These are phyloP conservation scores for Neocrepidodera transversa DNA, from an alignment of 2,888 invertebrate species.

Conservation along the genomic window DNA sequence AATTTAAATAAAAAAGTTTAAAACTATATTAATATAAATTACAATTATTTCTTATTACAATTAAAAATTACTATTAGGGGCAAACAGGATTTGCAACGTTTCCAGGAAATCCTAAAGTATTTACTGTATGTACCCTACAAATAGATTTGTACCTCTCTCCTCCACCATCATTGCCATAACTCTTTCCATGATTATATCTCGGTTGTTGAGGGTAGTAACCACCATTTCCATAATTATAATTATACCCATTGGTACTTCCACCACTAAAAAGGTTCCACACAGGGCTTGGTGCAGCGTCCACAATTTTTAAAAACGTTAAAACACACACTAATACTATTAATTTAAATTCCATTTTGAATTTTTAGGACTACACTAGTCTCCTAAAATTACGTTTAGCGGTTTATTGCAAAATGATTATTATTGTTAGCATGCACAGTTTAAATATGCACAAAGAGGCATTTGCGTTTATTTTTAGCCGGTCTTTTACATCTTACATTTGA, in stretches of 20 bases:
- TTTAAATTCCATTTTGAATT: not conserved
- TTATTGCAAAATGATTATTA: not conserved
- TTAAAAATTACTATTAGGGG: too few relatives aligned
- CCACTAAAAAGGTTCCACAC: not conserved
- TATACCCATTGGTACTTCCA: not conserved
- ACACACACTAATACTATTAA: not conserved
- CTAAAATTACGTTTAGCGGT: not conserved
- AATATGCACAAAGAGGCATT: not conserved
- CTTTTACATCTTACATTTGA: not conserved
- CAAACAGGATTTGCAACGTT: constrained; percentile 47
- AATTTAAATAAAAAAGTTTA: too few relatives aligned
- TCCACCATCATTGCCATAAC: not conserved
- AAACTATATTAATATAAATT: too few relatives aligned
- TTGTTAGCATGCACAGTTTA: not conserved
- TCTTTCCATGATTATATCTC: not conserved
- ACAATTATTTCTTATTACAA: too few relatives aligned
- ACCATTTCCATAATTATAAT: not conserved
- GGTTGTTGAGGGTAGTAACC: not conserved
- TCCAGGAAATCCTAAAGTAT: constrained; percentile 67
- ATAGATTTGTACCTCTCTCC: constrained; percentile 72
- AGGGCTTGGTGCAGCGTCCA: not conserved
- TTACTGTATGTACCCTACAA: constrained; percentile 71
- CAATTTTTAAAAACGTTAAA: not conserved
- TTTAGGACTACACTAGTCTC: not conserved
- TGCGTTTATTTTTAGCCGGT: constrained; percentile 1